Conservation (phyloP, 92 coral and sea anemone species). For the Bergia sp. region DNA sequence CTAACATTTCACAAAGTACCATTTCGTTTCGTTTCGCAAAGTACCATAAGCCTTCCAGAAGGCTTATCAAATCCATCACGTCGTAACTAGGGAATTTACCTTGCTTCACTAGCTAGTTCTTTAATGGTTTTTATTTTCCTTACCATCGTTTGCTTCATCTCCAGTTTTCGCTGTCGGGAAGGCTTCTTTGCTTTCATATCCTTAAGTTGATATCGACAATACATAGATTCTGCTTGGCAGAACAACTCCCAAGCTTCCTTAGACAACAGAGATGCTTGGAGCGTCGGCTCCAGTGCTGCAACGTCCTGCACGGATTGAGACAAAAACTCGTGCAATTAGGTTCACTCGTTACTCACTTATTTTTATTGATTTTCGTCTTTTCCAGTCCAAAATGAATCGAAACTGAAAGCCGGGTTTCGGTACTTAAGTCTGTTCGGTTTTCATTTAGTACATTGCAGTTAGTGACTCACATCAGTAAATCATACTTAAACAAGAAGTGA, state of each 20-base stretch:
- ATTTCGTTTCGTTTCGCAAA: too few relatives aligned
- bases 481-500: not conserved
- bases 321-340: not conserved
- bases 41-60: too few relatives aligned
- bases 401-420: not conserved
- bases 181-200: conserved; percentile 43
- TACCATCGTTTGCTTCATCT: conserved; percentile 46
- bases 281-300: conserved; percentile 37
- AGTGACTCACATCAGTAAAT: not conserved
- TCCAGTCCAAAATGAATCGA: not conserved
- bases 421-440: not conserved
- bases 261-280: conserved; percentile 51
- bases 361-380: not conserved
- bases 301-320: conserved; percentile 17
- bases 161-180: conserved; percentile 23
- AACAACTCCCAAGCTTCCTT: conserved; percentile 51
- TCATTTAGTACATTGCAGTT: not conserved
- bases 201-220: not conserved
- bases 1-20: too few relatives aligned
- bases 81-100: too few relatives aligned
- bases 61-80: too few relatives aligned
- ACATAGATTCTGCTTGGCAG: conserved; percentile 33
- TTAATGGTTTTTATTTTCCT: too few relatives aligned
- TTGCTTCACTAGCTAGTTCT: too few relatives aligned
- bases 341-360: not conserved